These are phyloP conservation scores for Holacanthus passer DNA, from an alignment of 2,113 vertebrate species.

Conservation along the genomic window DNA sequence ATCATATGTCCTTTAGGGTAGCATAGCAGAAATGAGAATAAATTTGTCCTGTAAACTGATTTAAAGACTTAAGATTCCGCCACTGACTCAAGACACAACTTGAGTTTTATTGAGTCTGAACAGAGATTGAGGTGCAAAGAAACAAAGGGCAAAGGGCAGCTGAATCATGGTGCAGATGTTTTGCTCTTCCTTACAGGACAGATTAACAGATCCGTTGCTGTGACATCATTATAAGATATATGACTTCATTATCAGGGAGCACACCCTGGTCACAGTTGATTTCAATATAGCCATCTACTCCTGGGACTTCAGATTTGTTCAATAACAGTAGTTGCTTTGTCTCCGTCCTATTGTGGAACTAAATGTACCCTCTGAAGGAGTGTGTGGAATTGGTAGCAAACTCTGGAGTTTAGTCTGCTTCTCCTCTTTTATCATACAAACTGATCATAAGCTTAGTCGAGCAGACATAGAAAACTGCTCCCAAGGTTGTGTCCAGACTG, in stretches of 20 bases:
- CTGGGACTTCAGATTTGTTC: neutral
- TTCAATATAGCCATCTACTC: neutral
- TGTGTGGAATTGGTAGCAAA: neutral
- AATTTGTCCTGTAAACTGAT: slow-evolving; percentile 1
- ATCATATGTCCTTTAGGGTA: no score
- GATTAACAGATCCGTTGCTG: neutral
- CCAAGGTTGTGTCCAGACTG: slow-evolving; percentile 4
- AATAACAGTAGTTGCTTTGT: neutral
- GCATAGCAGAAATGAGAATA: slow-evolving; percentile 37
- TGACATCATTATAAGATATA: neutral
- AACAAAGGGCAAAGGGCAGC: neutral
- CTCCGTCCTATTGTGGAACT: neutral
- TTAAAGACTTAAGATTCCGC: neutral
- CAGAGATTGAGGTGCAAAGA: neutral
- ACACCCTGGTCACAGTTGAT: neutral
- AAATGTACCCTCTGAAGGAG: neutral
- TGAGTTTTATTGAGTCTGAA: slow-evolving; percentile 21
- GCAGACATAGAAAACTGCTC: neutral
- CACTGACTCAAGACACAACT: neutral
- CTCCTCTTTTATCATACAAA: neutral
- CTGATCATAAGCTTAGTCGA: neutral
- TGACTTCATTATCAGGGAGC: neutral
- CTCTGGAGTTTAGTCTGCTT: neutral
- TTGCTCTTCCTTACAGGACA: neutral
- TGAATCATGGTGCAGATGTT: slow-evolving; percentile 6